These are phyloP conservation scores for Hypsibius dujardini DNA, from an alignment of 1,140 invertebrate species.

Conservation along the genomic window DNA sequence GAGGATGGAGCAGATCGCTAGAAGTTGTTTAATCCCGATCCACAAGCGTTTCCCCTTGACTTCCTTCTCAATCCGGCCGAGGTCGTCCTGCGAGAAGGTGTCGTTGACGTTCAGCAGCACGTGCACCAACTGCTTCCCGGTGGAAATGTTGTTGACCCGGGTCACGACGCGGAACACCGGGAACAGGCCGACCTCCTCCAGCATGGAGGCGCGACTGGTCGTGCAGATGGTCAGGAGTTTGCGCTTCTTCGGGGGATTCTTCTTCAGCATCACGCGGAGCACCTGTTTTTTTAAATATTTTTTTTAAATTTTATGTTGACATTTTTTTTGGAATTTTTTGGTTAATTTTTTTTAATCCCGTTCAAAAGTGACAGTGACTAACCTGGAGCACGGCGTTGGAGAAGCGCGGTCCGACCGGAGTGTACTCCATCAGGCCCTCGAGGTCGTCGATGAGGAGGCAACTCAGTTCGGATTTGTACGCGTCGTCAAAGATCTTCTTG, in stretches of 20 bases:
- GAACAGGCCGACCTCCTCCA: constrained; percentile 84
- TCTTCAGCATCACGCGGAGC: constrained; percentile 76
- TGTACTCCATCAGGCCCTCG: constrained; percentile 88
- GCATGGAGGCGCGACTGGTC: constrained; percentile 68
- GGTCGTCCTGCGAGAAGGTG: constrained; percentile 57
- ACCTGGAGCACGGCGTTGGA: constrained; percentile 90
- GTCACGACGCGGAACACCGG: constrained; percentile 71
- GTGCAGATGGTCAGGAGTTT: constrained; percentile 82
- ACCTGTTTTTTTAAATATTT: no score
- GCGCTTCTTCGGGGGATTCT: constrained; percentile 72
- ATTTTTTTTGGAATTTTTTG: no score
- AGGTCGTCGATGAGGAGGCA: constrained; percentile 96
- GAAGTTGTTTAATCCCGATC: constrained; percentile 84
- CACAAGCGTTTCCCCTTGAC: constrained; percentile 66
- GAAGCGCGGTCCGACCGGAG: constrained; percentile 87
- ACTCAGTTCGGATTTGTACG: constrained; percentile 83
- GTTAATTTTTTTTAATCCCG: no score
- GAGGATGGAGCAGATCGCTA: constrained; percentile 71
- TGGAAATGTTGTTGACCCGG: constrained; percentile 73
- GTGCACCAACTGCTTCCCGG: constrained; percentile 59
- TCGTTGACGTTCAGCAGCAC: constrained; percentile 71
- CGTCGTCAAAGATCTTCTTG: constrained; percentile 95
- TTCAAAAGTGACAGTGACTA: no score
- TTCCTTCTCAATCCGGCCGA: constrained; percentile 53
- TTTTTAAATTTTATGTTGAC: no score